Conservation (phyloP, 2,797 vertebrate species). For the Rhinophrynus dorsalis region DNA sequence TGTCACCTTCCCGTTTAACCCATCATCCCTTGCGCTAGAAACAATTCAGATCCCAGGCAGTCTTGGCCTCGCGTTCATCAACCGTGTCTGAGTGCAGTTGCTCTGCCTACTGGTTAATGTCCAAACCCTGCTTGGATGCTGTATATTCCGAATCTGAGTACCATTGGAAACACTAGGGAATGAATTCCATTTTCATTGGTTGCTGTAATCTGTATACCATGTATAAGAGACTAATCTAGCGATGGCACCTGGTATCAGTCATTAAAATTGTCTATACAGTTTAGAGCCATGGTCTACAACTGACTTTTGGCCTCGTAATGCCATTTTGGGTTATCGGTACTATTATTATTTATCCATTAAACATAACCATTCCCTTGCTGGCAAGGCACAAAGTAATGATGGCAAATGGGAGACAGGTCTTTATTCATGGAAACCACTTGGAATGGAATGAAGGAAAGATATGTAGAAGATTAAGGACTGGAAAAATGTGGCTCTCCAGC, state of each 20-base stretch:
- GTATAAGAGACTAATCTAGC: constrained; percentile 14
- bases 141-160: constrained; percentile 1
- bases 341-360: neutral
- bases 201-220: constrained; percentile 6
- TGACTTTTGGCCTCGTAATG: neutral
- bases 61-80: constrained; percentile 89
- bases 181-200: constrained; percentile 51
- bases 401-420: neutral
- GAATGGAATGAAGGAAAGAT: constrained; percentile 32
- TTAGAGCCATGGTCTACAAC: constrained; percentile 10
- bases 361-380: constrained; percentile 11
- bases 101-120: constrained; percentile 39
- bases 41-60: constrained; percentile 96
- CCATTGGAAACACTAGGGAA: constrained; percentile 57
- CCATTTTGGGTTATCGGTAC: neutral
- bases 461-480: too few relatives aligned
- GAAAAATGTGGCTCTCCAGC: too few relatives aligned
- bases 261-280: neutral
- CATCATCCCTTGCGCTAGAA: constrained; percentile 91
- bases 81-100: constrained; percentile 77
- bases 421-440: neutral
- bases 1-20: constrained; percentile 94
- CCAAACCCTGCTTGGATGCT: neutral
- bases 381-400: constrained; percentile 36
- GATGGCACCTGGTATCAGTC: constrained; percentile 6